A percentile compares a stretch with the other conserved stretches of the same genome.
phyloP scores from a whole-genome alignment of 2,888 invertebrate species.

The Stramonita haemastoma region DNA sequence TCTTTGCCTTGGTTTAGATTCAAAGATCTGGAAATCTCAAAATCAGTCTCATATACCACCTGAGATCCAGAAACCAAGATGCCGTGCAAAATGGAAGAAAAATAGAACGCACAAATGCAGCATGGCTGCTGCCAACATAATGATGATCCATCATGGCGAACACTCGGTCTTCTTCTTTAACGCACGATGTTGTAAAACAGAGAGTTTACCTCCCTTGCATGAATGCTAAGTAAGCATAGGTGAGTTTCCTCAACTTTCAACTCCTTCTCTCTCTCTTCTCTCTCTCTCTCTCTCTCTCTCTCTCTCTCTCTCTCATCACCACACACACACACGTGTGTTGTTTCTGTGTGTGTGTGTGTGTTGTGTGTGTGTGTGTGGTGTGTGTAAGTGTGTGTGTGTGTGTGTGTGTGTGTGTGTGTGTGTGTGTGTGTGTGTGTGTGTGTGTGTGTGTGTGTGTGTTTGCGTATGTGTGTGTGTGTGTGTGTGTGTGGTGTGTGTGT shows the following conservation, averaged over 20 bases:
- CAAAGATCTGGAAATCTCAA: no score
- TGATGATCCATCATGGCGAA: conserved; percentile 33
- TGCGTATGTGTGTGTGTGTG: background rate
- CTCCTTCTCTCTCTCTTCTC: background rate
- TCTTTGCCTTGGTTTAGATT: no score
- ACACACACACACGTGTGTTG: no score
- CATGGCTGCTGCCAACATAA: background rate
- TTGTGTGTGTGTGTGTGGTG: background rate
- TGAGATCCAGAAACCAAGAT: background rate
- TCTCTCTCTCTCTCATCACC: conserved; percentile 15
- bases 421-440: conserved; percentile 18
- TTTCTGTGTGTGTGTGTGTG: background rate
- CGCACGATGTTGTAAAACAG: background rate
- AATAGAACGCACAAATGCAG: background rate
- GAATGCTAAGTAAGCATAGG: background rate
- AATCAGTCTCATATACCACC: background rate
- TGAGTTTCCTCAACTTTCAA: background rate
- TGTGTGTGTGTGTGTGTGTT: background rate
- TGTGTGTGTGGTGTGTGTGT: background rate
- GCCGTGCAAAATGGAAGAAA: background rate
- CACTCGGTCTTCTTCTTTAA: background rate
- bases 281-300: background rate
- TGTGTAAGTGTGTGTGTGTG: background rate
- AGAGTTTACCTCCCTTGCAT: background rate
- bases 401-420: conserved; percentile 5